Conservation (phyloP, 53 echinoderm and acorn worm genomes). For the Pentamera pediparva region DNA sequence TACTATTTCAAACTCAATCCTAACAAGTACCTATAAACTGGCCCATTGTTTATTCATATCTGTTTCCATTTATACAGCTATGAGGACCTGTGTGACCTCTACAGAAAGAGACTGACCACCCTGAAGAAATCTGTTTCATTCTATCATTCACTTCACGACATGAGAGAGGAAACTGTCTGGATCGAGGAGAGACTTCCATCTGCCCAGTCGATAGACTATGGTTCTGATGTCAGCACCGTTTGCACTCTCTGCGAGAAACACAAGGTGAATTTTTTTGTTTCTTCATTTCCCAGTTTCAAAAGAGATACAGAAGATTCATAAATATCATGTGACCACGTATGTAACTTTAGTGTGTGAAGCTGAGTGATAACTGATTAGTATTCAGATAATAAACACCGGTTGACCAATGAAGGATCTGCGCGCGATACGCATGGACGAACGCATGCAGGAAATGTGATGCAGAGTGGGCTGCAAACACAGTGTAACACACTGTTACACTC, state of each 20-base stretch:
- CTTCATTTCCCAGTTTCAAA: background rate
- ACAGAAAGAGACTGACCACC: constrained; percentile 42
- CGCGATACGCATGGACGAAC: too few species aligned
- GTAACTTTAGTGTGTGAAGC: background rate
- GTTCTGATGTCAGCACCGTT: constrained; percentile 58
- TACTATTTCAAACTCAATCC: too few species aligned
- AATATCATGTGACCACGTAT: background rate
- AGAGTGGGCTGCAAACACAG: too few species aligned
- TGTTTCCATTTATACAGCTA: too few species aligned
- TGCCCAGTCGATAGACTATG: constrained; percentile 54
- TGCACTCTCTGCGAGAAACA: constrained; percentile 75
- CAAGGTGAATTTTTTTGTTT: constrained; percentile 42
- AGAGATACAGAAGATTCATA: background rate
- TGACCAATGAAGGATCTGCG: too few species aligned
- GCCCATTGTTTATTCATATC: too few species aligned
- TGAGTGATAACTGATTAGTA: too few species aligned
- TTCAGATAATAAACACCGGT: too few species aligned
- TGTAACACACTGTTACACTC: too few species aligned
- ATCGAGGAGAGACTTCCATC: constrained; percentile 64
- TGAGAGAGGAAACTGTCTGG: constrained; percentile 91
- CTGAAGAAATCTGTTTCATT: constrained; percentile 66
- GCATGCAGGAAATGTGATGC: too few species aligned
- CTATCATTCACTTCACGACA: constrained; percentile 63
- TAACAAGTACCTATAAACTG: too few species aligned
- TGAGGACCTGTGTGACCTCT: constrained; percentile 51